Conservation (phyloP, 2,888 invertebrate genomes). For the Drosophila fulvimacula region DNA sequence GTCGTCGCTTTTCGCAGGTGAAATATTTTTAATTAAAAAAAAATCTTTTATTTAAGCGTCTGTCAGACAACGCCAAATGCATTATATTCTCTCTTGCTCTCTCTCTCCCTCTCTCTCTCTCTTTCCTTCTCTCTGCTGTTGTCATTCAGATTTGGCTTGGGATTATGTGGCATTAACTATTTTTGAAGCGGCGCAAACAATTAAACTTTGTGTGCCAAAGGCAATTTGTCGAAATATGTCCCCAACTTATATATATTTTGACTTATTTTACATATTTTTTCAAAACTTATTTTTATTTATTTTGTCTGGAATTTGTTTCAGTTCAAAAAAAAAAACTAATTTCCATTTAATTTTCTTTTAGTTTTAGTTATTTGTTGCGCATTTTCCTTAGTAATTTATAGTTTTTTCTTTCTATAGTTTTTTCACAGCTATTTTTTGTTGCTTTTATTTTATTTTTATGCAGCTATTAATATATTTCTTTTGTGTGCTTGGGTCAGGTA, state of each 20-base stretch:
- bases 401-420: background rate
- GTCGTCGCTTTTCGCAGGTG: slow-evolving; percentile 67
- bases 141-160: slow-evolving; percentile 19
- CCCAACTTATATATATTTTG: slow-evolving; percentile 2
- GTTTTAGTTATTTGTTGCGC: background rate
- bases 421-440: background rate
- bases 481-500: slow-evolving; percentile 1
- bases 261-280: slow-evolving; percentile 4
- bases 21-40: slow-evolving; percentile 79
- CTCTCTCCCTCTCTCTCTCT: background rate
- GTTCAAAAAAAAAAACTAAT: slow-evolving; percentile 1
- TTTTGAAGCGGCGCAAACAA: slow-evolving; percentile 28
- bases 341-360: slow-evolving; percentile 5
- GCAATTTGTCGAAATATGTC: slow-evolving; percentile 18
- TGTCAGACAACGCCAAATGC: slow-evolving; percentile 57
- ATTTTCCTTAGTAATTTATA: background rate
- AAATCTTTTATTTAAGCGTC: slow-evolving; percentile 80
- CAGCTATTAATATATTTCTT: slow-evolving; percentile 1
- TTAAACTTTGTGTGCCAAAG: slow-evolving; percentile 28
- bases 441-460: slow-evolving; percentile 1
- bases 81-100: slow-evolving; percentile 29
- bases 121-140: background rate
- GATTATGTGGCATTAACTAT: slow-evolving; percentile 58
- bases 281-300: slow-evolving; percentile 31
- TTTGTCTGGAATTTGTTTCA: slow-evolving; percentile 31